phyloP scores from a whole-genome alignment of 2,888 invertebrate species.

The Agrypnus murinus region DNA sequence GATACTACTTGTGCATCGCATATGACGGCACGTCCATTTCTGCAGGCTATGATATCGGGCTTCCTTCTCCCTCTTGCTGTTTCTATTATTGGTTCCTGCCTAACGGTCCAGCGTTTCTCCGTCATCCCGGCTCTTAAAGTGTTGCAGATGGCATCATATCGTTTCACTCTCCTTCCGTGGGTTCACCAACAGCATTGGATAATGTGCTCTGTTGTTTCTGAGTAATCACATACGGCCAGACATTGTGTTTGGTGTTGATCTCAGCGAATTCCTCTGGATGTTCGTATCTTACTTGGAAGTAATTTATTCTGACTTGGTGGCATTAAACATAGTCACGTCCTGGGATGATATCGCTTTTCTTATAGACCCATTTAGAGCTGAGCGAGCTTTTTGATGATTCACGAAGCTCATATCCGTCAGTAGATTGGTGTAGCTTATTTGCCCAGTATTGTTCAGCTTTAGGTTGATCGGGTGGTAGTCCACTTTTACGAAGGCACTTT shows the following conservation, averaged over 20 bases:
- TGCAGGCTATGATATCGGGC: conserved; percentile 62
- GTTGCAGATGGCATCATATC: conserved; percentile 62
- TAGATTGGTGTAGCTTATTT: conserved; percentile 49
- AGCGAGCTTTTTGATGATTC: conserved; percentile 30
- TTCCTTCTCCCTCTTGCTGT: conserved; percentile 60
- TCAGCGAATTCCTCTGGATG: conserved; percentile 55
- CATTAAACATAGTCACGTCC: too few relatives aligned
- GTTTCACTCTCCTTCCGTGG: conserved; percentile 63
- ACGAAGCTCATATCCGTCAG: conserved; percentile 54
- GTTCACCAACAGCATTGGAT: conserved; percentile 64
- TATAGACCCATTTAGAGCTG: conserved; percentile 49
- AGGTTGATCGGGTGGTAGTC: conserved; percentile 39
- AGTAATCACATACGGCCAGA: conserved; percentile 61
- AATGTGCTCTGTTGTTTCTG: conserved; percentile 64
- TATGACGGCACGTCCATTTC: conserved; percentile 56
- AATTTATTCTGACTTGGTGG: conserved; percentile 58
- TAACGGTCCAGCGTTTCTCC: conserved; percentile 58
- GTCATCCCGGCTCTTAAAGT: conserved; percentile 55
- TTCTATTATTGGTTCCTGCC: conserved; percentile 56
- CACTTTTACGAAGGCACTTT: conserved; percentile 36
- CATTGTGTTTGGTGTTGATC: conserved; percentile 47
- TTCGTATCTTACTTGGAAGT: conserved; percentile 57
- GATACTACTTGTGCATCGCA: conserved; percentile 65
- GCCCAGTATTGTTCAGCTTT: conserved; percentile 41
- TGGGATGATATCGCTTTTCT: too few relatives aligned